Percentiles rank a stretch among this genome's conserved stretches.
Conservation (phyloP, 2,888 invertebrate species). For the Caenorhabditis sp. region DNA sequence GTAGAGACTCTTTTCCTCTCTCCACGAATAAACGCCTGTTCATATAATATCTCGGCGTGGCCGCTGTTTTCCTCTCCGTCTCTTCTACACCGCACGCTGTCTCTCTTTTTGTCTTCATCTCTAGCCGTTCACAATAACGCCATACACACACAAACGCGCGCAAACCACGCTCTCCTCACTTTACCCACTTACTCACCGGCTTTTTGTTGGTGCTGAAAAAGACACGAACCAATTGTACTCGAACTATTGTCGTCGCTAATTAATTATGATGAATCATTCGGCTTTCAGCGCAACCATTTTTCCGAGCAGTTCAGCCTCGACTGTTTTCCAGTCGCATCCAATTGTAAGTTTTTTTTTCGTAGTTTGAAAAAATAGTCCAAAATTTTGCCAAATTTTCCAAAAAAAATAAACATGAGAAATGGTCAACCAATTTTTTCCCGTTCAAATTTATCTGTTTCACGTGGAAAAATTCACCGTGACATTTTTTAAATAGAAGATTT, state of each 20-base stretch:
- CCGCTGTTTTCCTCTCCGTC: background rate
- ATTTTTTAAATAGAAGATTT: no score
- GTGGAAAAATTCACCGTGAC: no score
- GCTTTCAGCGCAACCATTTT: conserved; percentile 45
- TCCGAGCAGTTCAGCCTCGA: conserved; percentile 31
- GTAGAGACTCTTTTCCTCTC: background rate
- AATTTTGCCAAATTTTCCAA: no score
- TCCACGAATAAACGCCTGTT: background rate
- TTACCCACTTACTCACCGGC: conserved; percentile 9
- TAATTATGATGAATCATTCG: conserved; percentile 31
- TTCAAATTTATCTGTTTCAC: no score
- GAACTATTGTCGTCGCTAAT: background rate
- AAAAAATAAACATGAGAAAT: no score
- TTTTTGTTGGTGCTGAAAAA: conserved; percentile 2
- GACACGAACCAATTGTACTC: background rate
- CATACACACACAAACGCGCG: conserved; percentile 4
- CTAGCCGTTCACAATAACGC: conserved; percentile 12
- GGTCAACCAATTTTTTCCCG: no score
- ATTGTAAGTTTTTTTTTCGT: conserved; percentile 29
- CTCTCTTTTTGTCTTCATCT: background rate
- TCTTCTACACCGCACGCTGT: background rate
- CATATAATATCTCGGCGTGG: background rate
- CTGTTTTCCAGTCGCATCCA: conserved; percentile 32
- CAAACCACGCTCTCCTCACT: background rate
- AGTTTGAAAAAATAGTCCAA: no score